Evolutionary conservation across 1,140 invertebrate species (phyloP).

Genomic region (Calycopis cecrops): DNA sequence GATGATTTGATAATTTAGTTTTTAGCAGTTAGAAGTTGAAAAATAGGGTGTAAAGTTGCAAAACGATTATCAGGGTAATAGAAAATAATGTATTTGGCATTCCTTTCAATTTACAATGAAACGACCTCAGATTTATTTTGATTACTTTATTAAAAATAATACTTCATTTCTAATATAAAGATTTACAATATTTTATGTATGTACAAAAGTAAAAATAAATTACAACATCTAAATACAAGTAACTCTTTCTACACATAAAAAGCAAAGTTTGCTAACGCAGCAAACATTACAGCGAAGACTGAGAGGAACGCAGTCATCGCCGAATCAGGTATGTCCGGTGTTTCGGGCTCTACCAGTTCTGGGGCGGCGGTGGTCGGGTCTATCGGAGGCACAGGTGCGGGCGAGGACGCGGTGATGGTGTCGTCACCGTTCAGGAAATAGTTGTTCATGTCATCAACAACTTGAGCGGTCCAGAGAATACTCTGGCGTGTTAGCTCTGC

Average conservation of each 20-base stretch:
- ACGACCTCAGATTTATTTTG: too few species aligned
- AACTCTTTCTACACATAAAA: neutral
- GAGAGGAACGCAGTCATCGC: neutral
- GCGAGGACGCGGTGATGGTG: slow-evolving; percentile 14
- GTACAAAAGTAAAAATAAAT: slow-evolving; percentile 1
- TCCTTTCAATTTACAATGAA: too few species aligned
- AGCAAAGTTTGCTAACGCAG: slow-evolving; percentile 2
- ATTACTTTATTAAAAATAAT: too few species aligned
- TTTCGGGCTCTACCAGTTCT: neutral
- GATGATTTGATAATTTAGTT: too few species aligned
- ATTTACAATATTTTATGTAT: neutral
- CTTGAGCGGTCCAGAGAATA: slow-evolving; percentile 29
- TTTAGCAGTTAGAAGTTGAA: too few species aligned
- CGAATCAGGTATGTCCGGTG: neutral
- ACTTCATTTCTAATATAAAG: too few species aligned
- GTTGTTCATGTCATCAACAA: slow-evolving; percentile 34
- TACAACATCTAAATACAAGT: neutral
- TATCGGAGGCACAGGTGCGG: slow-evolving; percentile 15
- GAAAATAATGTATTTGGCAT: too few species aligned
- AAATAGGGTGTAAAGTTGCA: too few species aligned
- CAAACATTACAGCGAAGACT: neutral
- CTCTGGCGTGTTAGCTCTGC: slow-evolving; percentile 29
- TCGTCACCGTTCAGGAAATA: slow-evolving; percentile 40
- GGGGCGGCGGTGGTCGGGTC: slow-evolving; percentile 28
- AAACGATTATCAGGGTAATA: too few species aligned